Evolutionary conservation across 1,140 invertebrate species (phyloP).

Genomic region (Drosophila guanche): DNA sequence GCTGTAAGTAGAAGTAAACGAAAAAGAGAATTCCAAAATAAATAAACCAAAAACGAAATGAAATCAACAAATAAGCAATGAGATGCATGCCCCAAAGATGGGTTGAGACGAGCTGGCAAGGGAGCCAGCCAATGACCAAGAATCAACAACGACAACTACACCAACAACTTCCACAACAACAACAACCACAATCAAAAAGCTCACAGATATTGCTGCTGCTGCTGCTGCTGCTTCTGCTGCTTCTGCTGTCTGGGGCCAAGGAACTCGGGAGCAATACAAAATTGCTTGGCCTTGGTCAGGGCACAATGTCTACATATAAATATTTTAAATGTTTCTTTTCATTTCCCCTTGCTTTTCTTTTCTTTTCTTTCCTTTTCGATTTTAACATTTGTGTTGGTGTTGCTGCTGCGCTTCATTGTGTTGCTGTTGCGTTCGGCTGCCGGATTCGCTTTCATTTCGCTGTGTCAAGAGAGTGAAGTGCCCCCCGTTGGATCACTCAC

Average conservation of each 20-base stretch:
- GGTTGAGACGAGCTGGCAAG: constrained; percentile 24
- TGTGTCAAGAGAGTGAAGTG: constrained; percentile 75
- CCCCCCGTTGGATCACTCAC: constrained; percentile 35
- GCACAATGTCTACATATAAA: constrained; percentile 72
- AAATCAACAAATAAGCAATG: constrained; percentile 76
- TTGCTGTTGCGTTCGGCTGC: constrained; percentile 55
- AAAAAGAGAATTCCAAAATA: constrained; percentile 57
- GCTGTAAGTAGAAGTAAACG: constrained; percentile 66
- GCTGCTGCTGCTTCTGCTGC: constrained; percentile 7
- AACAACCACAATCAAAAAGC: constrained; percentile 44
- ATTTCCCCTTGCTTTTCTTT: constrained; percentile 36
- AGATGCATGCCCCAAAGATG: constrained; percentile 7
- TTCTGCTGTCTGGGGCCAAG: constrained; percentile 61
- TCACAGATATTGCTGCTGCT: constrained; percentile 46
- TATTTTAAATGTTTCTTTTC: constrained; percentile 76
- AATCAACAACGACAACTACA: constrained; percentile 56
- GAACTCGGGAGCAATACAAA: constrained; percentile 77
- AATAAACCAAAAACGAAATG: constrained; percentile 68
- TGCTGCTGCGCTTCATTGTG: constrained; percentile 21
- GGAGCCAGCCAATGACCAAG: constrained; percentile 77
- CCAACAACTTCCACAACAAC: constrained; percentile 13
- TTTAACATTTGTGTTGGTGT: constrained; percentile 28
- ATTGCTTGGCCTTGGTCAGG: constrained; percentile 78
- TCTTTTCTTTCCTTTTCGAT: constrained; percentile 26
- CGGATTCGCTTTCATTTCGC: constrained; percentile 65